Evolutionary conservation across 1,140 invertebrate species (phyloP), one percentile per base, ranked within the genome.

Genomic region (Platyscapa corneri): DNA sequence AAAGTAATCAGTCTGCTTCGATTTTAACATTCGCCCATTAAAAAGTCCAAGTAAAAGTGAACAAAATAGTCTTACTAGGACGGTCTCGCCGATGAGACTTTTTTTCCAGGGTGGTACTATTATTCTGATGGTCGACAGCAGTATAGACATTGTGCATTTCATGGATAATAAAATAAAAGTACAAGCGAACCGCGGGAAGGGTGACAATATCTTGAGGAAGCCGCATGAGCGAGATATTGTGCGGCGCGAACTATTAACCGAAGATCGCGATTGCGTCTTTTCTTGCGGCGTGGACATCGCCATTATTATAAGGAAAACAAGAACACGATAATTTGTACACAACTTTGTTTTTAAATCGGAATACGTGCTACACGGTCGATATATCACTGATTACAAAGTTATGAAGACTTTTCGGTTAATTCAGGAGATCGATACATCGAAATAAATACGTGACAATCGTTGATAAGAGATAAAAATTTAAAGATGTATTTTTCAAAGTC

Each of bases 1-100:
- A n/a, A n/a, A n/a, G n/a, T n/a, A n/a, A n/a, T n/a, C n/a, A n/a
- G n/a, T n/a, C n/a, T n/a, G n/a, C n/a, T n/a, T n/a, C n/a, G n/a
- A n/a, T n/a, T n/a, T n/a, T n/a, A n/a, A n/a, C n/a, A n/a, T n/a
- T n/a, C n/a, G n/a, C n/a, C n/a, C n/a, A n/a, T 60, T 3, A 27
- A 23, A 60, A 27, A 27, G 27, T 23, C 56, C 3, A 27, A 27
- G 27, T 60, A 27, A 10, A 60, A 60, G 27, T 6, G 10, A 27
- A 60, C 3, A 3, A 60, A 60, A 74, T 27, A 7, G 7, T 27
- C 75, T 76, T 23, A 91, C 91, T 76, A 91, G 67, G 70, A 90
- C 90, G 7, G 90, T 91, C 86, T 91, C 91, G 34, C 90, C 90
- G 46, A 89, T 39, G 3, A 91, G 86, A 77, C 65, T 89, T 83